Base-by-base conservation (phyloP, 2,888 invertebrate genomes). In the Plebejus melissa region DNA sequence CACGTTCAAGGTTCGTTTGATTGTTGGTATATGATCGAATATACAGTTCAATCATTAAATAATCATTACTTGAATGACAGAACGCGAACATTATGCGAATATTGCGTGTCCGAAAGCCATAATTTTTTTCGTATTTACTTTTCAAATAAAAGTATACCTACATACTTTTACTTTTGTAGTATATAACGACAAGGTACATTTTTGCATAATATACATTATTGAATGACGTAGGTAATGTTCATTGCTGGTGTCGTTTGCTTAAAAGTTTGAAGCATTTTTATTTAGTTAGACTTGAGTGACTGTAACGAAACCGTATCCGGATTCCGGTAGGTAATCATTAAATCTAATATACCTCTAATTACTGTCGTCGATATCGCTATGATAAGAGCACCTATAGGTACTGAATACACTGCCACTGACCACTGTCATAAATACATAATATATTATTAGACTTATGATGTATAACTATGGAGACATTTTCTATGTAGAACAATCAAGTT, bases 1-100 rank as follows among this genome's bases (percentile, higher is more conserved):
- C 32, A 32, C 32, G 65, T 65, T 65, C 65, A 65, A 65, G 65
- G 32, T 65, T 60, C 28, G 60, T 60, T 60, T 28, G 11, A 60
- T 60, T 28, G 60, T 60, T 60, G 60, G 22, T 4, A 9, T 60
- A 60, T 60, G 28, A 60, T 60, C 22, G 60, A 60, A 28, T 60
- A 60, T 7, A 60, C 60, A 0, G 60, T 60, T 60, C 65, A 65
- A 32, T 32, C 65, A 65, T 32, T 13, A 32, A 11, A 11, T 5
- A 32, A 11, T 65, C 65, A 65, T 65, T 65, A 65, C 16, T 65
- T 65, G 7, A 65, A 32, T 28, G 60, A 60, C 11, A 9, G 60
- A 28, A 28, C 60, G 28, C 22, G 28, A 28, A 60, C 22, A 60
- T 28, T 60, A 58, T 22, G 60, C 60, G 60, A 28, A 60, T 60